Conservation (phyloP, 2,797 vertebrate species). For the Mormyrops boulengeri region DNA sequence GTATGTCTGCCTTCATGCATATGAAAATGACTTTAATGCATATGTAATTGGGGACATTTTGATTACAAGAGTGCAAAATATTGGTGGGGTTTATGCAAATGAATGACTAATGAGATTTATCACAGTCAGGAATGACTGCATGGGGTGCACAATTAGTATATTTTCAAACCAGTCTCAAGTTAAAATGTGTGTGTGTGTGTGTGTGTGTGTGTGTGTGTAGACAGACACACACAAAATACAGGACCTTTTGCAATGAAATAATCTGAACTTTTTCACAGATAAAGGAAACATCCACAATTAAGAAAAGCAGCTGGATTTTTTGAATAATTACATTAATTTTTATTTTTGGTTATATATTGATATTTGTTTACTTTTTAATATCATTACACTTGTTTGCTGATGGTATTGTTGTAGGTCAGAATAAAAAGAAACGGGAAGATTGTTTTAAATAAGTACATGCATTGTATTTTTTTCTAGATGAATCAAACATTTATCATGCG, state of each 20-base stretch:
- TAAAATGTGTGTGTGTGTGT: not conserved
- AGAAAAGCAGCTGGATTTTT: not conserved
- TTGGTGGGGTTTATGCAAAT: constrained; percentile 14
- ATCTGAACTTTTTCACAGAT: not conserved
- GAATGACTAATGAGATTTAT: constrained; percentile 8
- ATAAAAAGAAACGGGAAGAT: not conserved
- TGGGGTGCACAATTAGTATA: constrained; percentile 2
- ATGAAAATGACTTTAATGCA: not conserved
- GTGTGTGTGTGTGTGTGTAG: no score
- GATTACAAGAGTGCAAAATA: constrained; percentile 12
- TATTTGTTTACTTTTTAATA: not conserved
- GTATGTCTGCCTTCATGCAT: constrained; percentile 10
- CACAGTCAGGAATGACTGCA: constrained; percentile 10
- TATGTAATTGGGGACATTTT: constrained; percentile 12
- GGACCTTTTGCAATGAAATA: not conserved
- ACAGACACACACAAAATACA: not conserved
- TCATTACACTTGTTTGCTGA: not conserved
- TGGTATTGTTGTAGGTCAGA: not conserved
- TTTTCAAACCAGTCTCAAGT: not conserved
- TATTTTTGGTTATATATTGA: not conserved
- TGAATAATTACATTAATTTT: not conserved
- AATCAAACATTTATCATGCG: not conserved
- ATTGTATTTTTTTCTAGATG: not conserved
- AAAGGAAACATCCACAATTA: not conserved
- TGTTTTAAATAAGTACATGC: not conserved